A percentile compares a stretch with the other conserved stretches of the same genome.
phyloP scores from a whole-genome alignment of 1,140 invertebrate species.

The Mesaphorura yosii region DNA sequence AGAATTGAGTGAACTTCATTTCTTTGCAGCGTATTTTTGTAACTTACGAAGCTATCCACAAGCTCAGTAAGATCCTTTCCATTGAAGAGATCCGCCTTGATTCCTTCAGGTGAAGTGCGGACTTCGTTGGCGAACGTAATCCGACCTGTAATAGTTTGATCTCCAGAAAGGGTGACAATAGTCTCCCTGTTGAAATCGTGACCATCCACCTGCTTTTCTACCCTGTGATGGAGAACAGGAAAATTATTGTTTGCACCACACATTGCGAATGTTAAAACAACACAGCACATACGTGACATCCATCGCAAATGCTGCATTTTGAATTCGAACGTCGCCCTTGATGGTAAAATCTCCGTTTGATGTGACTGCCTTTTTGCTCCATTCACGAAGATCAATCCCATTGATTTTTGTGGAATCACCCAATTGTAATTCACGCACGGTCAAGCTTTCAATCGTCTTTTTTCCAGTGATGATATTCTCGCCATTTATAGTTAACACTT shows the following conservation, averaged over 20 bases:
- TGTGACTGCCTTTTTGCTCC: neutral
- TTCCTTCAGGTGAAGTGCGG: neutral
- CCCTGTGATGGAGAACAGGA: neutral
- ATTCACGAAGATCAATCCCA: slow-evolving; percentile 1
- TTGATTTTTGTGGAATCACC: neutral
- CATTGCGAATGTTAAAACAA: neutral
- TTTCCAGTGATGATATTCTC: neutral
- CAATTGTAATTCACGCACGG: neutral
- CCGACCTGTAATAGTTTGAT: neutral
- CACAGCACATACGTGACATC: neutral
- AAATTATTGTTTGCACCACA: neutral
- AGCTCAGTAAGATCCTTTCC: neutral
- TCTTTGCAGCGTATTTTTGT: too few relatives aligned
- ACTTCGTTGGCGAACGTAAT: neutral
- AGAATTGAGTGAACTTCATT: neutral
- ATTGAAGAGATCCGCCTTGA: neutral
- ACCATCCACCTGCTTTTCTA: neutral
- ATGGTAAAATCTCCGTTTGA: neutral
- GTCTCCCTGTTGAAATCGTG: neutral
- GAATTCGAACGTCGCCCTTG: neutral
- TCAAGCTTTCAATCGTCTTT: neutral
- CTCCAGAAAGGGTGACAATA: neutral
- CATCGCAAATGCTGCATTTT: neutral
- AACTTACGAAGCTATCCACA: neutral
- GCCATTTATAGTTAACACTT: neutral